Base-by-base conservation (phyloP, 2,113 vertebrate species). In the Danio rerio region DNA sequence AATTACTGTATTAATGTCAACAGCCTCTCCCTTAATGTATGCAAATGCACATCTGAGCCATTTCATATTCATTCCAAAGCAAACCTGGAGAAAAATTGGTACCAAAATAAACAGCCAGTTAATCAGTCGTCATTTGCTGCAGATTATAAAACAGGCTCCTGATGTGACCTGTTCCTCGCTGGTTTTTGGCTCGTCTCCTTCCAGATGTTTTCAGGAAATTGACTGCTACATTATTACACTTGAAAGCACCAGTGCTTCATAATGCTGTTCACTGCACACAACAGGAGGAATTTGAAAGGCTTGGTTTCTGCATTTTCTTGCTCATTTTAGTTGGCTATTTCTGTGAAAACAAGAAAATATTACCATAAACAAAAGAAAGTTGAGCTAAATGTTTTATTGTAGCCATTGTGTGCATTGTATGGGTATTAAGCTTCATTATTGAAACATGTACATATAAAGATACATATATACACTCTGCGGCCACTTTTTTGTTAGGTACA, bases 1-100 rank as follows among this genome's bases (percentile, higher is more conserved):
- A 86, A 85, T 83, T 83, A 75, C 78, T 56, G 69, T 45, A 81
- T 79, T 85, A 81, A 88, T 78, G 78, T 81, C 83, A 81, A 84
- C 68, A 74, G 73, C 61, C 73, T 55, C 52, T 49, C 18, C n/a
- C 47, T 66, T 78, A 82, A 87, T 85, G 55, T 71, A 87, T 87
- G 84, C 84, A 82, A 87, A 87, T 85, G 62, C 31, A n/a, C 63
- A 83, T 81, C 63, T 11, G 58, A 72, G 15, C n/a, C 62, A 74
- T 80, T 72, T 52, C 59, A 45, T 68, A 74, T 47, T 6, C 66
- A 21, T 78, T 81, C 58, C 70, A 68, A 81, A 87, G 77, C 75
- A 87, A 74, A 56, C 21, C 71, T 16, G 40, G 71, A 74, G 40
- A 74, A 43, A 58, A 58, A 42, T 40, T 21, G 10, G 16, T 58